Evolutionary conservation across 2,113 vertebrate genomes (phyloP).

Genomic region (Sula dactylatra): DNA sequence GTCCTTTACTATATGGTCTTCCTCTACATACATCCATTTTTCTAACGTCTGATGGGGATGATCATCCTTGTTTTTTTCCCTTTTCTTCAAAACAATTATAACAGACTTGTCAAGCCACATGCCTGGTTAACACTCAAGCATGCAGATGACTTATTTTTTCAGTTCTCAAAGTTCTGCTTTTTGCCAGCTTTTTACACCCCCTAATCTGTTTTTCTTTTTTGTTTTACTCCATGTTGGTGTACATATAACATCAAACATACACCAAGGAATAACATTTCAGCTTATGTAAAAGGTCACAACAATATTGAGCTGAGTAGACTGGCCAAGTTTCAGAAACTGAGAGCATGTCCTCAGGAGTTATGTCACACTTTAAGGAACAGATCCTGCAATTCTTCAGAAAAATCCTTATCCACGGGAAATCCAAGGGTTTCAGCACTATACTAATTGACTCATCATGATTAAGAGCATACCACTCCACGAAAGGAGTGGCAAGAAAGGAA

Average conservation of each 20-base stretch:
- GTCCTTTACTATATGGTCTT: neutral
- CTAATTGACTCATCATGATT: rapidly evolving
- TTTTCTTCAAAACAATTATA: neutral
- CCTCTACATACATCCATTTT: neutral
- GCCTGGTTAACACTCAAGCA: neutral
- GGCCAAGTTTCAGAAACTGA: neutral
- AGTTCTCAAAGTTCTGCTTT: neutral
- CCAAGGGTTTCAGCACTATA: neutral
- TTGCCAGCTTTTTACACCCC: neutral
- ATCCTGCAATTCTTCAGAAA: neutral
- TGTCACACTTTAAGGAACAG: neutral
- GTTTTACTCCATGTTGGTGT: neutral
- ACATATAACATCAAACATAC: neutral
- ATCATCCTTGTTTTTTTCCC: neutral
- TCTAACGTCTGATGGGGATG: neutral
- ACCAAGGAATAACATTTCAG: neutral
- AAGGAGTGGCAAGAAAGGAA: neutral
- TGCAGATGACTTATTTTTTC: neutral
- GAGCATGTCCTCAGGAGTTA: neutral
- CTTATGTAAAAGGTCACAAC: neutral
- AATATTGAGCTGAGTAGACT: neutral
- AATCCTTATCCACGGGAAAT: neutral
- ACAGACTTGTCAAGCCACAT: neutral
- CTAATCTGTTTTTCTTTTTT: neutral
- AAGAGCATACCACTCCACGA: neutral